Conservation (phyloP, 2,797 vertebrate genomes). For the Balearica regulorum region DNA sequence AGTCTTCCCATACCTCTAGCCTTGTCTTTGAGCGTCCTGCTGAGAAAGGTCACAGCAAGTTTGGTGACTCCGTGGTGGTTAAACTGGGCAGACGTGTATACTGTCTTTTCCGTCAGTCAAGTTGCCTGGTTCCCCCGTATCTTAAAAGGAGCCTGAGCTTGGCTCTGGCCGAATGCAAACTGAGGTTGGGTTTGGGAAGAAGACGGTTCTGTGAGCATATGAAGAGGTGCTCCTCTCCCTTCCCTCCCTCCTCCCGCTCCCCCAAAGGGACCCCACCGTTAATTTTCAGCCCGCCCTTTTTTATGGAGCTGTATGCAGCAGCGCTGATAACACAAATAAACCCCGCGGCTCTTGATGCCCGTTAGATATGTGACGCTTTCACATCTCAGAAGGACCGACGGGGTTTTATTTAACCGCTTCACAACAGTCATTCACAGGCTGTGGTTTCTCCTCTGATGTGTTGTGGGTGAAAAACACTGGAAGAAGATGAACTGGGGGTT, state of each 20-base stretch:
- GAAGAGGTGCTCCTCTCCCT: not conserved
- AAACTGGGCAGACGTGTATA: rapidly evolving
- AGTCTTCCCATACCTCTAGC: not conserved
- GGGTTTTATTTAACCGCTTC: not conserved
- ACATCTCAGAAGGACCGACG: no score
- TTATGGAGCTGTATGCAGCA: not conserved
- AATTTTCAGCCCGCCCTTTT: not conserved
- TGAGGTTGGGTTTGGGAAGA: not conserved
- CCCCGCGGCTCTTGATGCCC: not conserved
- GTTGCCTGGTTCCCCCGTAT: not conserved
- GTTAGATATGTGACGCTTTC: not conserved
- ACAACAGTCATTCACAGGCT: not conserved
- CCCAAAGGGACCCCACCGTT: not conserved
- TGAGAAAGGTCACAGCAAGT: not conserved
- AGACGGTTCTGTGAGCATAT: not conserved
- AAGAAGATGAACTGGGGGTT: not conserved
- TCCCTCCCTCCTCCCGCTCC: not conserved
- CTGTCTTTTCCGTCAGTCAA: not conserved
- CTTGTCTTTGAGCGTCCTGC: not conserved
- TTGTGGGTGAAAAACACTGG: not conserved
- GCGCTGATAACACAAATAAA: not conserved
- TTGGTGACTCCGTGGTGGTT: not conserved
- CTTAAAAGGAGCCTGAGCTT: not conserved
- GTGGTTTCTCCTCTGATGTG: not conserved
- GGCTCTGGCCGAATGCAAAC: not conserved